Evolutionary conservation across 2,797 vertebrate species (phyloP).

Genomic region (Pitangus sulphuratus): DNA sequence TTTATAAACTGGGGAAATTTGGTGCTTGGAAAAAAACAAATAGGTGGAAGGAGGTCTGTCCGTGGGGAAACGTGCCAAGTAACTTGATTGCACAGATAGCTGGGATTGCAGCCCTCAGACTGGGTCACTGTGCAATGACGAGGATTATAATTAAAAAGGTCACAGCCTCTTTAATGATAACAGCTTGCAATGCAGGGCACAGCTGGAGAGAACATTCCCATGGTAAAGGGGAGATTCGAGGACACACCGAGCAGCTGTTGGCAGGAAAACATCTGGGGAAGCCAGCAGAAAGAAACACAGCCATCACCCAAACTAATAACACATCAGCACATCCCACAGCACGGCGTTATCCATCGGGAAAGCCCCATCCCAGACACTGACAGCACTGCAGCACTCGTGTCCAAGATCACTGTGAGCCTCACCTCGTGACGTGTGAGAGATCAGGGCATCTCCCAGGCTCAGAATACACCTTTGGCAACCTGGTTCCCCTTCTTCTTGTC

Average conservation of each 20-base stretch:
- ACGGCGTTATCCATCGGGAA: background rate
- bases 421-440: background rate
- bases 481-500: background rate
- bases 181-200: background rate
- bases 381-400: fast-evolving
- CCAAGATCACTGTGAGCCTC: background rate
- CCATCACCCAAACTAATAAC: no score
- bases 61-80: background rate
- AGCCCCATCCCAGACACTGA: background rate
- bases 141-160: slow-evolving; percentile 49
- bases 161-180: slow-evolving; percentile 2
- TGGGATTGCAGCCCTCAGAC: background rate
- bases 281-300: background rate
- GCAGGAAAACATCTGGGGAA: background rate
- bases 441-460: background rate
- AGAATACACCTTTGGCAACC: background rate
- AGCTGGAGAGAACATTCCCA: background rate
- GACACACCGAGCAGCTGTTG: background rate
- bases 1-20: background rate
- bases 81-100: background rate
- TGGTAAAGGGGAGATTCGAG: background rate
- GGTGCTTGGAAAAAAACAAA: background rate
- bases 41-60: background rate
- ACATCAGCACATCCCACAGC: background rate
- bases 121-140: background rate